Evolutionary conservation across 2,888 invertebrate genomes (phyloP).

Genomic region (Leucophenga maculata): DNA sequence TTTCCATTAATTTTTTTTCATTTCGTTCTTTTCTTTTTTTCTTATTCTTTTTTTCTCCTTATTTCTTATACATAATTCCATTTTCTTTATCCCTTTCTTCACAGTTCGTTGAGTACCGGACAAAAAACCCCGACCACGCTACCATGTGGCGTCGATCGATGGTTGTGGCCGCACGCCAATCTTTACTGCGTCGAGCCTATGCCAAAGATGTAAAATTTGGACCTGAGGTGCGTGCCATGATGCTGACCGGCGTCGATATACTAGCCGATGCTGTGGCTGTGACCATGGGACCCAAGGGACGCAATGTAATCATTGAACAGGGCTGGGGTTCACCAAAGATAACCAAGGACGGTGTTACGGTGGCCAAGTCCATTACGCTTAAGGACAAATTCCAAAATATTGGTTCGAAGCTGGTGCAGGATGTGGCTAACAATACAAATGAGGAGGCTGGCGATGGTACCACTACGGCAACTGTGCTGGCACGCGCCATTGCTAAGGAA

Average conservation of each 20-base stretch:
- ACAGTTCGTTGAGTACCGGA: background rate
- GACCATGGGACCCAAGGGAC: conserved; percentile 99
- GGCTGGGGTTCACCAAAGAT: conserved; percentile 99
- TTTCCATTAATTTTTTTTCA: too few relatives aligned
- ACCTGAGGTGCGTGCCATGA: conserved; percentile 94
- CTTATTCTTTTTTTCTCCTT: too few relatives aligned
- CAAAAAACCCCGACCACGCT: background rate
- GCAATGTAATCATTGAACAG: conserved; percentile 98
- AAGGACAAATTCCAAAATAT: conserved; percentile 99
- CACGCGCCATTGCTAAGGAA: conserved; percentile 97
- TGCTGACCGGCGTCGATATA: conserved; percentile 97
- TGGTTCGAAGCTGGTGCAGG: conserved; percentile 97
- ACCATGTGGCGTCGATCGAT: conserved; percentile 12
- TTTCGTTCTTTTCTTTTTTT: background rate
- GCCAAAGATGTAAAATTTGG: conserved; percentile 99
- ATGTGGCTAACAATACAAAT: conserved; percentile 99
- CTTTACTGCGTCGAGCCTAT: conserved; percentile 75
- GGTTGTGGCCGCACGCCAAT: conserved; percentile 61
- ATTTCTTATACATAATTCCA: too few relatives aligned
- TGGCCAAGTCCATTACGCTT: conserved; percentile 96
- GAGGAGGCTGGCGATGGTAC: conserved; percentile 99
- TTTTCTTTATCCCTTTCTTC: conserved; percentile 9
- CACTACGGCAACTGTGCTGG: conserved; percentile 97
- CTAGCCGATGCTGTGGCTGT: conserved; percentile 99
- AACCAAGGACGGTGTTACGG: conserved; percentile 99